Evolutionary conservation across 2,888 invertebrate species (phyloP), one percentile per base, ranked within the genome.

Genomic region (Drosophila formosana): DNA sequence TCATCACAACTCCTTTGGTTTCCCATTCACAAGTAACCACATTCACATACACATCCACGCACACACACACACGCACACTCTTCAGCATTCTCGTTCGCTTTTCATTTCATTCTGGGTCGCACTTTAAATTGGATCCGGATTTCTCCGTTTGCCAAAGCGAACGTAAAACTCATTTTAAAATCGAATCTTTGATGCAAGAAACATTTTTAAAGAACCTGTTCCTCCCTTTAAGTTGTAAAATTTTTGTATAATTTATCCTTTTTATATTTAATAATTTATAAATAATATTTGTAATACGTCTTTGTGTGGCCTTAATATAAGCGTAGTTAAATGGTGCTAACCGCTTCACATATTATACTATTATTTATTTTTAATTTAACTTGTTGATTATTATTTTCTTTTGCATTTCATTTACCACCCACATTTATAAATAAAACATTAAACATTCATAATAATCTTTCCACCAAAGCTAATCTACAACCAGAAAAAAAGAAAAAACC

Each of bases 401-500:
- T 68, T 58, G 62, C 68, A 46, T 61, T 53, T 74, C 75, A 68
- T 61, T 58, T 57, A 43, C 56, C 66, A 72, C 52, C 68, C 64
- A 57, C 46, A 57, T 57, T 57, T 57, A 47, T 57, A 66, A 70
- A 62, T 55, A 66, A 58, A 62, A 50, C 61, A 72, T 70, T 45
- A 50, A 52, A 60, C 78, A 75, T 86, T 65, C 79, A 78, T 69
- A 79, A 73, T 72, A 89, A 87, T 85, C 65, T 72, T 60, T 72
- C 82, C 77, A 80, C 78, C 77, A 73, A 82, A 82, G 75, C 88
- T 88, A 83, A 88, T 88, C 65, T 78, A 79, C 61, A 74, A 77
- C 68, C 82, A 78, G 80, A 74, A 88, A 32, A 13, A 39, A n/a
- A 56, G 26, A 13, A 61, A 76, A 70, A 68, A 85, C 80, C 76